Evolutionary conservation across 2,113 vertebrate species (phyloP).

Genomic region (Centrocercus urophasianus): DNA sequence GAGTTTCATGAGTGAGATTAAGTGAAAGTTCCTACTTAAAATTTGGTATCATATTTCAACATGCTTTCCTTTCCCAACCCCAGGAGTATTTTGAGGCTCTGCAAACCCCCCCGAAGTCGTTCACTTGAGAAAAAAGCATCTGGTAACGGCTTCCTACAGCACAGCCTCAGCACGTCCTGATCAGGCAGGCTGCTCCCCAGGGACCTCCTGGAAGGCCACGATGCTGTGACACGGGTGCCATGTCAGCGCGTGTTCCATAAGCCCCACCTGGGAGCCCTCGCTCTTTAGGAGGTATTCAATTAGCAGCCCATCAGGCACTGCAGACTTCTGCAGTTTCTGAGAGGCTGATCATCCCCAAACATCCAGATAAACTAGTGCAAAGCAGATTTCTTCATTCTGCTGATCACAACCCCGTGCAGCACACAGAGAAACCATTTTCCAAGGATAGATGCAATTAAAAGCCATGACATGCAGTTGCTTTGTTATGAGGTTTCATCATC

Average conservation of each 20-base stretch:
- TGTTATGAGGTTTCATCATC: not conserved
- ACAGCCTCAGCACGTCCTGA: not conserved
- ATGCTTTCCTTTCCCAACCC: not conserved
- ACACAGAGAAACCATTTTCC: not conserved
- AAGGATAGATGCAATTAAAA: not conserved
- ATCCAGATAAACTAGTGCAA: not conserved
- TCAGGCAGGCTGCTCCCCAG: not conserved
- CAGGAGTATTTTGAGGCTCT: not conserved
- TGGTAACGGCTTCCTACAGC: slow-evolving; percentile 20
- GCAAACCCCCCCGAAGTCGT: not conserved
- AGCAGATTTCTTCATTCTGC: not conserved
- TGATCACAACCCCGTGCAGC: not conserved
- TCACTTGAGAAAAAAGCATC: not conserved
- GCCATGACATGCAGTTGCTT: not conserved
- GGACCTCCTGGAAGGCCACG: not conserved
- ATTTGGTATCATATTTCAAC: slow-evolving; percentile 2
- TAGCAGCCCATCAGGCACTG: not conserved
- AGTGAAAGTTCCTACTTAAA: slow-evolving; percentile 1
- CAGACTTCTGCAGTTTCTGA: not conserved
- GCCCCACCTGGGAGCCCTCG: not conserved
- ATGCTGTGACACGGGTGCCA: not conserved
- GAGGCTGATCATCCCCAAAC: not conserved
- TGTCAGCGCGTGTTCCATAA: not conserved
- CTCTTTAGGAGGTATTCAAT: not conserved
- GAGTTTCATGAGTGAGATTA: slow-evolving; percentile 3